Evolutionary conservation across 2,113 vertebrate genomes (phyloP).

Genomic region (Montifringilla adamsi): DNA sequence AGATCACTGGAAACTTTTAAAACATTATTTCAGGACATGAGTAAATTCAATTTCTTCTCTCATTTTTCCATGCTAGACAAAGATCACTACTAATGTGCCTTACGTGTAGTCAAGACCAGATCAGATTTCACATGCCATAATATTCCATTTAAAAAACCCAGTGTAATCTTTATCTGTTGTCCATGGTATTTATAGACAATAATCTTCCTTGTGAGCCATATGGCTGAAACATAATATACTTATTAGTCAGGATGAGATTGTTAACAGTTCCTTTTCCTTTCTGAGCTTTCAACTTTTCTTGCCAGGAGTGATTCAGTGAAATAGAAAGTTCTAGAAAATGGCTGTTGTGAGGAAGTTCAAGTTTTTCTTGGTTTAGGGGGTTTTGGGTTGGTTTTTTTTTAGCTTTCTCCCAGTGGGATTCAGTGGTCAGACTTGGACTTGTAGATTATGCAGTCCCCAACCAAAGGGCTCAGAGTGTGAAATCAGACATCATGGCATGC

Average conservation of each 20-base stretch:
- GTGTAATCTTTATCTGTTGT: neutral
- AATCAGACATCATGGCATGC: neutral
- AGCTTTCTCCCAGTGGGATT: neutral
- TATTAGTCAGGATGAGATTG: neutral
- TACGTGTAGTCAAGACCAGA: neutral
- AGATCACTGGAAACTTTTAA: neutral
- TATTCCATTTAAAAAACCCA: neutral
- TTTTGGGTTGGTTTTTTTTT: neutral
- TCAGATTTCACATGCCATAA: neutral
- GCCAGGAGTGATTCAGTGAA: neutral
- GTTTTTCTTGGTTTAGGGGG: neutral
- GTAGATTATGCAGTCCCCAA: neutral
- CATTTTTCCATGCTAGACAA: neutral
- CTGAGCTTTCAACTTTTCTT: neutral
- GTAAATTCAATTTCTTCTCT: neutral
- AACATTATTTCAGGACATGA: neutral
- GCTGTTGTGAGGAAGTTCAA: neutral
- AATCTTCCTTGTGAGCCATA: neutral
- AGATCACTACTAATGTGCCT: neutral
- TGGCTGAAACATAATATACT: neutral
- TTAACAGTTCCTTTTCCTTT: neutral
- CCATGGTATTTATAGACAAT: neutral
- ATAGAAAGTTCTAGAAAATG: neutral
- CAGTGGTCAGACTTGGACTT: neutral
- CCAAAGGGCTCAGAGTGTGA: neutral